Conservation (phyloP, 2,113 vertebrate species). For the Paradoxurus hermaphroditus region DNA sequence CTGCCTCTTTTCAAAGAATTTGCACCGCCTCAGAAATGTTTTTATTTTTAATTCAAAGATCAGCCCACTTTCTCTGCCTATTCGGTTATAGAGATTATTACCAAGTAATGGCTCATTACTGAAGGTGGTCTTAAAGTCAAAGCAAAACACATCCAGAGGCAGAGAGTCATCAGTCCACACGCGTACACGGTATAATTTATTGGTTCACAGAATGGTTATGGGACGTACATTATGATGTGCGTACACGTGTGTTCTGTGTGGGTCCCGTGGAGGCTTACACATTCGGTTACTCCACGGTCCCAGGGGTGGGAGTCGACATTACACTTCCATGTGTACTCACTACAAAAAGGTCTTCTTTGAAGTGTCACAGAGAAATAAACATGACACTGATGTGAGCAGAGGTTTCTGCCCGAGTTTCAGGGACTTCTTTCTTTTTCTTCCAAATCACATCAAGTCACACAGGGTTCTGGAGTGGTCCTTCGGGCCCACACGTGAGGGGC, state of each 20-base stretch:
- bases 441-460: neutral
- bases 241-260: constrained; percentile 39
- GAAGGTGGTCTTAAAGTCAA: neutral
- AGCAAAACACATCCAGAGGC: neutral
- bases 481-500: constrained; percentile 59
- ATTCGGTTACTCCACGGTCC: constrained; percentile 54
- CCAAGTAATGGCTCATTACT: neutral
- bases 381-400: neutral
- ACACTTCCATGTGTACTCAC: neutral
- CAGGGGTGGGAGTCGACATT: neutral
- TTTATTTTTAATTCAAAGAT: constrained; percentile 3
- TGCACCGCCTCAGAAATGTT: neutral
- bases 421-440: constrained; percentile 37
- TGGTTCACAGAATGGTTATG: constrained; percentile 59
- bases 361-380: constrained; percentile 11
- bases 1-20: neutral
- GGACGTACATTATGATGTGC: constrained; percentile 18
- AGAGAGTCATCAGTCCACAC: neutral
- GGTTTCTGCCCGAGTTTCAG: constrained; percentile 14
- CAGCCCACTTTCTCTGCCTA: neutral
- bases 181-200: neutral
- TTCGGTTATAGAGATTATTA: neutral
- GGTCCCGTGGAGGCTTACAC: constrained; percentile 55
- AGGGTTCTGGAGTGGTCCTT: neutral
- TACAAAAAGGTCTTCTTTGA: neutral